Evolutionary conservation across 92 coral and sea anemone genomes (phyloP).

Genomic region (Heliopora coerulea): DNA sequence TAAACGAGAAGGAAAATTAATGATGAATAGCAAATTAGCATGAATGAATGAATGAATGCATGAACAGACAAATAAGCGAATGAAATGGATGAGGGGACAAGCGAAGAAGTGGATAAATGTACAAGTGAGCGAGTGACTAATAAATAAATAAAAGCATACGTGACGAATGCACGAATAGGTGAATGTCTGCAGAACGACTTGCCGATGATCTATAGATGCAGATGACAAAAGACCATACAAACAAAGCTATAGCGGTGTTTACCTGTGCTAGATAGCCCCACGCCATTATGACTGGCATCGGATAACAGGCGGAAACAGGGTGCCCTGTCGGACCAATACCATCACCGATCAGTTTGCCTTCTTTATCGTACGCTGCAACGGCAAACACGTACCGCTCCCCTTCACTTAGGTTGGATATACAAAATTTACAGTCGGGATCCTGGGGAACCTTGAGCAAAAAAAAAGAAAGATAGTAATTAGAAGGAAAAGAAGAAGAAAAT

Average conservation of each 20-base stretch:
- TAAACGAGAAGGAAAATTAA: neutral
- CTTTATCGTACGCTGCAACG: conserved; percentile 77
- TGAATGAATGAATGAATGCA: neutral
- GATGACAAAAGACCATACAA: no score
- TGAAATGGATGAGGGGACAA: no score
- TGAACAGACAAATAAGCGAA: no score
- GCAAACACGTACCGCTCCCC: conserved; percentile 89
- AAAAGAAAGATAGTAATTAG: neutral
- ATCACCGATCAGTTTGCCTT: conserved; percentile 83
- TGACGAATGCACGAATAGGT: no score
- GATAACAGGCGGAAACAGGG: conserved; percentile 72
- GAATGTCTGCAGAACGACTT: no score
- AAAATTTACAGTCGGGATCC: conserved; percentile 62
- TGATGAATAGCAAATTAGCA: no score
- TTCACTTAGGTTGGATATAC: conserved; percentile 66
- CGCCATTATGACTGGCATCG: conserved; percentile 84
- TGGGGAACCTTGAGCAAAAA: conserved; percentile 73
- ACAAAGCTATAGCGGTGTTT: neutral
- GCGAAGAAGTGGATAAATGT: no score
- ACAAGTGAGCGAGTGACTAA: no score
- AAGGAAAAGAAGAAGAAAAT: neutral
- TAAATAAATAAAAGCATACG: no score
- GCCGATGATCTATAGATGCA: no score
- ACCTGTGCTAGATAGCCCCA: conserved; percentile 98
- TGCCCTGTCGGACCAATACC: conserved; percentile 78